Evolutionary conservation across 2,113 vertebrate species (phyloP).

Genomic region (Scomber scombrus): DNA sequence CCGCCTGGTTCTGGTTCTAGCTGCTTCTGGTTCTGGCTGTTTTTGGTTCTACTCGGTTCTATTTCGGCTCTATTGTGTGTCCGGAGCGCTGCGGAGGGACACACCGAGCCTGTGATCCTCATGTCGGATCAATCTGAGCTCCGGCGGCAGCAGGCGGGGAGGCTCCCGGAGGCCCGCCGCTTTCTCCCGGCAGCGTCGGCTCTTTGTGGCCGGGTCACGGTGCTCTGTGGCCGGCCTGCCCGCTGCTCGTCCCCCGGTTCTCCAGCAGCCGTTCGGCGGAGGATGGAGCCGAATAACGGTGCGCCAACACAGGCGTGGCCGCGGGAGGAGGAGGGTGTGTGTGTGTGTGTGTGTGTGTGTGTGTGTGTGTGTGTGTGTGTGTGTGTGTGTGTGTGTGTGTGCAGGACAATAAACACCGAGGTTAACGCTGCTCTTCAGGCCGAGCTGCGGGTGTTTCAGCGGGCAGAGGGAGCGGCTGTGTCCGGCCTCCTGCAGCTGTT

Average conservation of each 20-base stretch:
- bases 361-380: conserved; percentile 4
- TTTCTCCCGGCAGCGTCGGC: background rate
- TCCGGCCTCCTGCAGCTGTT: conserved; percentile 10
- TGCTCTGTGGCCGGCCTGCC: conserved; percentile 11
- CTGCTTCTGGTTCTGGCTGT: background rate
- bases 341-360: background rate
- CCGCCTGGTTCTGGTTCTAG: background rate
- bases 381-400: conserved; percentile 1
- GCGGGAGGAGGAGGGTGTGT: conserved; percentile 35
- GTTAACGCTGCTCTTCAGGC: background rate
- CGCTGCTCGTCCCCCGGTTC: conserved; percentile 5
- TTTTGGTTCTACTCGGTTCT: background rate
- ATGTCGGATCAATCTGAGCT: background rate
- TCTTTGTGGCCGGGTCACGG: background rate
- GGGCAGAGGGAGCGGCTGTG: background rate
- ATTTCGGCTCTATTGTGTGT: background rate
- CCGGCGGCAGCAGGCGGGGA: background rate
- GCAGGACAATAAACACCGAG: conserved; percentile 45
- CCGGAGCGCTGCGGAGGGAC: background rate
- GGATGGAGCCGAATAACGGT: conserved; percentile 74
- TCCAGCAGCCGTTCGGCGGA: conserved; percentile 43
- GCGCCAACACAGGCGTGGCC: conserved; percentile 75
- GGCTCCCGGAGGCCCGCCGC: background rate
- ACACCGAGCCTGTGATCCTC: background rate
- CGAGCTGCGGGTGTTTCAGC: background rate